Evolutionary conservation across 2,888 invertebrate species (phyloP).

Genomic region (Acanthopleura granulata): DNA sequence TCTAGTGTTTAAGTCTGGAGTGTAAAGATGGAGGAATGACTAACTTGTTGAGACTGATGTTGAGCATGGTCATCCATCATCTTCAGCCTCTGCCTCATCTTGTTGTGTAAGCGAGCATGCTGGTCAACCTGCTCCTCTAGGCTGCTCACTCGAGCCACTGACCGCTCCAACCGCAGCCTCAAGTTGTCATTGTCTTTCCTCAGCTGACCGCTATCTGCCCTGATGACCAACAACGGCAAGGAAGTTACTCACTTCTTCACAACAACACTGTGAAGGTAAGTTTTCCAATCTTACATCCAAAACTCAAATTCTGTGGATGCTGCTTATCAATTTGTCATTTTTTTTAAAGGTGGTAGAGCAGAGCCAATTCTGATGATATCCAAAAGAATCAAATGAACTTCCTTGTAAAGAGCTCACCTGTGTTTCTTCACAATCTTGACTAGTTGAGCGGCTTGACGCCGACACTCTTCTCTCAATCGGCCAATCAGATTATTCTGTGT

Average conservation of each 20-base stretch:
- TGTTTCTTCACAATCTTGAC: slow-evolving; percentile 59
- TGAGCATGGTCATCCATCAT: slow-evolving; percentile 63
- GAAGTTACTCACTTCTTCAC: too few species aligned
- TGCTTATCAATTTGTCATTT: too few species aligned
- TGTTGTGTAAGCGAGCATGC: slow-evolving; percentile 60
- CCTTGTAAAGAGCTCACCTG: slow-evolving; percentile 44
- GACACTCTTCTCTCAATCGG: slow-evolving; percentile 62
- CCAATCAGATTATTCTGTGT: slow-evolving; percentile 61
- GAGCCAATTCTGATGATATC: too few species aligned
- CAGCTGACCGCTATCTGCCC: slow-evolving; percentile 48
- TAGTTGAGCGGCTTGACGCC: slow-evolving; percentile 53
- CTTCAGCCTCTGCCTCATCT: slow-evolving; percentile 62
- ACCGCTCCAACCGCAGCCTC: slow-evolving; percentile 45
- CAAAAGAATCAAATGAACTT: too few species aligned
- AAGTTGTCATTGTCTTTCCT: slow-evolving; percentile 51
- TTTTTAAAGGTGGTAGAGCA: too few species aligned
- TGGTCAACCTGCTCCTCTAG: slow-evolving; percentile 61
- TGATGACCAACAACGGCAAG: slow-evolving; percentile 22
- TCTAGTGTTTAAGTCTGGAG: too few species aligned
- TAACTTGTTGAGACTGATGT: slow-evolving; percentile 60
- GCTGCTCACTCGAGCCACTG: slow-evolving; percentile 45
- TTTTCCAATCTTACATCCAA: too few species aligned
- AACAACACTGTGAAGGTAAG: too few species aligned
- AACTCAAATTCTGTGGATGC: too few species aligned
- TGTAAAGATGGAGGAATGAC: too few species aligned